Evolutionary conservation across 2,797 vertebrate species (phyloP).

Genomic region (Poeciliopsis turneri): DNA sequence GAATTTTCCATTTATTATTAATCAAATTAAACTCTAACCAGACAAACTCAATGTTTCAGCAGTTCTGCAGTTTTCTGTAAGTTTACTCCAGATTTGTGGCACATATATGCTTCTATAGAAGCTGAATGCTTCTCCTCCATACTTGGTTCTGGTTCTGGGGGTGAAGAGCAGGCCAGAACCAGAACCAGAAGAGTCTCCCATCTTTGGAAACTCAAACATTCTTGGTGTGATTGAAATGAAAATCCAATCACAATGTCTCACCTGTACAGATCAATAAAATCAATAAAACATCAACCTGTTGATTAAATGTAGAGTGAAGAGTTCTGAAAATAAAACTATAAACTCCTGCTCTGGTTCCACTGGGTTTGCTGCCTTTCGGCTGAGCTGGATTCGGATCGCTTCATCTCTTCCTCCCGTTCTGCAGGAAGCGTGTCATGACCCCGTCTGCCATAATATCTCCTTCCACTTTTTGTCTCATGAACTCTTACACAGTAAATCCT

Average conservation of each 20-base stretch:
- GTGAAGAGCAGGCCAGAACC: background rate
- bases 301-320: background rate
- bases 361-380: background rate
- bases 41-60: too few species aligned
- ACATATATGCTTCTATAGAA: too few species aligned
- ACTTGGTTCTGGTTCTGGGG: too few species aligned
- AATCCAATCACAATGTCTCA: background rate
- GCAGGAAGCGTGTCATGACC: conserved; percentile 32
- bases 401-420: conserved; percentile 14
- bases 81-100: too few species aligned
- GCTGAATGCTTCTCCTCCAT: too few species aligned
- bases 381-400: background rate
- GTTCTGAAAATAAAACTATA: background rate
- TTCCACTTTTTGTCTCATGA: conserved; percentile 43
- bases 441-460: conserved; percentile 17
- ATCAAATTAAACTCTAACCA: too few species aligned
- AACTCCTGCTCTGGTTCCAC: background rate
- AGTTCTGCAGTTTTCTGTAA: too few species aligned
- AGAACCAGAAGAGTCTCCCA: background rate
- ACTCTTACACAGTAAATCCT: conserved; percentile 28
- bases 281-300: background rate
- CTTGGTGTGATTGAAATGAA: background rate
- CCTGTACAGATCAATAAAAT: background rate
- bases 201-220: background rate
- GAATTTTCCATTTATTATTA: too few species aligned